Base-by-base conservation (phyloP, 1,140 invertebrate genomes). In the Pogonomyrmex barbatus region DNA sequence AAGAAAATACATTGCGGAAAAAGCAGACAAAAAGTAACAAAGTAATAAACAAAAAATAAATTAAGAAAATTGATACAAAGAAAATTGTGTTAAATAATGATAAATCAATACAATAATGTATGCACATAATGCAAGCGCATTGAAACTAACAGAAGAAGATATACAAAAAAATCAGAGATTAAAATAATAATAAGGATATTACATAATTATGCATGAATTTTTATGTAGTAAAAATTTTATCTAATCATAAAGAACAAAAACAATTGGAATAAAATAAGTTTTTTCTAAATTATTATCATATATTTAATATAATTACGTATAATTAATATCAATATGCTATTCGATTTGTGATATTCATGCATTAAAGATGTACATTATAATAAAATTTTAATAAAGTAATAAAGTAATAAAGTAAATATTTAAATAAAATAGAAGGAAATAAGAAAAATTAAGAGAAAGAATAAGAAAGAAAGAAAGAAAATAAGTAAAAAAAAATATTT, bases 11-110 rank as follows among this genome's bases (percentile, higher is more conserved):
- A 45, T 65, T 17, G 14, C 45, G 33, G 10, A 79, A 78, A 10
- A 12, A 39, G 12, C 62, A 33, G 30, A 9, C 33, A 17, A 71
- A 71, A 75, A 58, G 54, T 62, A 78, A 58, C 58, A 24, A 52
- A 79, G 47, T 24, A 24, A 79, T 79, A 79, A 79, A 79, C 10
- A 78, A 52, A 14, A 58, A 77, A 71, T 88, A 87, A n/a, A 58
- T 78, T 62, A 73, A 14, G 58, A 39, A 47, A 12, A 24, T 24
- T 24, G 24, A 24, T 24, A 24, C 24, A 62, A 36, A 47, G 62
- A 79, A 88, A 88, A 87, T 85, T 50, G 73, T 50, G 39, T 76
- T 70, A 85, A 36, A 52, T 42, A 62, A 10, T 17, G 50, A 63
- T 54, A 39, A 24, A 4, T n/a, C 6, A 47, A 17, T 77, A 24